A percentile compares a stretch with the other conserved stretches of the same genome.
Evolutionary conservation across 2,888 invertebrate species (phyloP).

Genomic region (Cloeon dipterum): DNA sequence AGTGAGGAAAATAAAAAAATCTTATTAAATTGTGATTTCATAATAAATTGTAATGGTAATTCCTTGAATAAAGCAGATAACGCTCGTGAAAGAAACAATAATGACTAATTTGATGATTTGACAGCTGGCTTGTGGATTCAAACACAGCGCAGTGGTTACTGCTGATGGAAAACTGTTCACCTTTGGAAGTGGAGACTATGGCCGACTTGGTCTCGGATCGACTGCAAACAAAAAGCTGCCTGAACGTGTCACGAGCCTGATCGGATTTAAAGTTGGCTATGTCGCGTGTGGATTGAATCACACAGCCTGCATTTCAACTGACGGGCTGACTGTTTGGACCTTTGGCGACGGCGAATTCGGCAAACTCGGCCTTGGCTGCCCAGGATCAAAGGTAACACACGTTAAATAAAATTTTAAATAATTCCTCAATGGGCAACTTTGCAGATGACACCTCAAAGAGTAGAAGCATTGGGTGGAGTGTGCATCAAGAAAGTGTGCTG

Average conservation of each 20-base stretch:
- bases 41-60: too few species aligned
- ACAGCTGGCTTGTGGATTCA: conserved; percentile 33
- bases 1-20: too few species aligned
- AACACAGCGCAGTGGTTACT: conserved; percentile 38
- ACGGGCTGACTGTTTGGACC: conserved; percentile 33
- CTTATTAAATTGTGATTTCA: too few species aligned
- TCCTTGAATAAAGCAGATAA: too few species aligned
- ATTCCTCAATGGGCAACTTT: background rate
- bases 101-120: conserved; percentile 10
- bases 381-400: background rate
- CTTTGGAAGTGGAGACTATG: conserved; percentile 40
- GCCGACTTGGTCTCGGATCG: conserved; percentile 30
- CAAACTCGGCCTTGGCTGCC: conserved; percentile 27
- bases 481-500: conserved; percentile 31
- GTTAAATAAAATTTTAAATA: background rate
- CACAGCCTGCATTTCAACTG: conserved; percentile 30
- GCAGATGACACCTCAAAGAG: background rate
- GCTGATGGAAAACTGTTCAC: conserved; percentile 36
- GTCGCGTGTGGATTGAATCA: conserved; percentile 39
- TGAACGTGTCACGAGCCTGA: conserved; percentile 26
- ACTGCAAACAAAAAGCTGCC: conserved; percentile 35
- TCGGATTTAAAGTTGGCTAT: conserved; percentile 24
- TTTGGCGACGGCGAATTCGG: conserved; percentile 43
- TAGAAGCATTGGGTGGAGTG: background rate
- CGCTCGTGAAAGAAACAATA: too few species aligned